Evolutionary conservation across 92 coral and sea anemone species (phyloP).

Genomic region (Zoanthus solanderi): DNA sequence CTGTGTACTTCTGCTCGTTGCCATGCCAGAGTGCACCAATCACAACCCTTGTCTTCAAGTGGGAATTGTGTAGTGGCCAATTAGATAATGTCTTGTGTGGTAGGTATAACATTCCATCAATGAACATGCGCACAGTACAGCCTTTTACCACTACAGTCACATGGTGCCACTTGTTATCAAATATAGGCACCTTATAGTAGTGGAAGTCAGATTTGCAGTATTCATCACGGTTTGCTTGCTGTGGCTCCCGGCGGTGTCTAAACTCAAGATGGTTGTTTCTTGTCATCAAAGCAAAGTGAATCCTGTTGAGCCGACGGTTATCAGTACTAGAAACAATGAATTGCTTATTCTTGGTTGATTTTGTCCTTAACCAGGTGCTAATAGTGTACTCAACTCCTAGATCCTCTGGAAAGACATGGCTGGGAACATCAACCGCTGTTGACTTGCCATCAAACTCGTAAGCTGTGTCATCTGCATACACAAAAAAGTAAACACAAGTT

Average conservation of each 20-base stretch:
- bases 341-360: constrained; percentile 64
- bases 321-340: constrained; percentile 85
- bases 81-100: constrained; percentile 61
- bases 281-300: constrained; percentile 85
- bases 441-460: constrained; percentile 80
- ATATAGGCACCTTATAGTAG: constrained; percentile 76
- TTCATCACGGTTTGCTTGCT: constrained; percentile 77
- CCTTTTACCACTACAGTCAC: constrained; percentile 75
- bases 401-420: constrained; percentile 67
- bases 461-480: constrained; percentile 66
- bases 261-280: constrained; percentile 71
- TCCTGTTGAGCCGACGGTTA: constrained; percentile 80
- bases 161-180: constrained; percentile 93
- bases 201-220: constrained; percentile 81
- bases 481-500: background rate
- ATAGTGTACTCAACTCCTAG: constrained; percentile 83
- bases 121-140: constrained; percentile 67
- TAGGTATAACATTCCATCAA: constrained; percentile 65
- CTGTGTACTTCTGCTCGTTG: constrained; percentile 69
- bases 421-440: constrained; percentile 73
- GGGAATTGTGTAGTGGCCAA: constrained; percentile 90
- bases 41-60: constrained; percentile 64
- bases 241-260: constrained; percentile 83
- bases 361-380: constrained; percentile 87
- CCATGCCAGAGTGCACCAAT: constrained; percentile 93